Base-by-base conservation (phyloP, 2,113 vertebrate species). In the Pardalotus punctatus region DNA sequence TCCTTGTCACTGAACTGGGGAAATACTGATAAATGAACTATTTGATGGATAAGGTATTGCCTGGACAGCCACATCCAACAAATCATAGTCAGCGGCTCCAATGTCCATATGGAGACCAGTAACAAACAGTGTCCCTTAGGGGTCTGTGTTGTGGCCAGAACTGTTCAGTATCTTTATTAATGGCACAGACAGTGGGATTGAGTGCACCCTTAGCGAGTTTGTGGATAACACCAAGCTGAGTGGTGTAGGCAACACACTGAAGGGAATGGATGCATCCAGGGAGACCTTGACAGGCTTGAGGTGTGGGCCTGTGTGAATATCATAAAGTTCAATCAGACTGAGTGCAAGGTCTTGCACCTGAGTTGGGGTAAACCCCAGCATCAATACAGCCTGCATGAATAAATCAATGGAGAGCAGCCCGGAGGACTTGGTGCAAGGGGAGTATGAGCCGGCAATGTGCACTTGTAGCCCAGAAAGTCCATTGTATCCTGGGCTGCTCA, bases 131-230 rank as follows among this genome's bases (percentile, higher is more conserved):
- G 42, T 50, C 22, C 17, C 20, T 50, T 29, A 58, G 38, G 19
- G 8, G 4, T 50, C 6, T 2, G 0, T 50, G 14, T 0, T 42
- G 43, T 48, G 13, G 31, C 25, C 1, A 1, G 35, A 50, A 73
- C 8, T 50, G 9, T 36, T 84, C 24, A 14, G 7, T 36, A 8
- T 15, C 53, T 91, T 58, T 56, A 15, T 29, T 69, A 56, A 47
- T 33, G 21, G 42, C 23, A n/a, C 11, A 42, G 61, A 65, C 1
- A 17, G 24, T 53, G 38, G 31, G n/a, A 67, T 4, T 57, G 62
- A 53, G 18, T 20, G 9, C 14, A n/a, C 10, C 2, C 17, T 45
- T 56, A 73, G 36, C 13, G 71, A 38, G 8, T 53, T 31, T 71
- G 6, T 10, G 10, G 27, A 11, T 57, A 29, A 47, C 33, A 43